Conservation (phyloP, 2,888 invertebrate genomes). For the Euplexia lucipara region DNA sequence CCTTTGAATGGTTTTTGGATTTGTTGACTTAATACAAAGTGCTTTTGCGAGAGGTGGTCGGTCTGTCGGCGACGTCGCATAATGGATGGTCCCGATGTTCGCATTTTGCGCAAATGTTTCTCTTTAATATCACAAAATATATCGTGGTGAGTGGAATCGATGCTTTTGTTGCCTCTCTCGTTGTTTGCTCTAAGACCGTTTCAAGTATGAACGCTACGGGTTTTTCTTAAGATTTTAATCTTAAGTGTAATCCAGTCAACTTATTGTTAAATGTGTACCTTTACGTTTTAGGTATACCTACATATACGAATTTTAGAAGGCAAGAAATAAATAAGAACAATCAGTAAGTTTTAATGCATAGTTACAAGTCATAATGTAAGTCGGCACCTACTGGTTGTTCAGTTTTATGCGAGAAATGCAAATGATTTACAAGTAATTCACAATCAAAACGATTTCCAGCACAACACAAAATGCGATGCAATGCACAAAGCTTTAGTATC, state of each 20-base stretch:
- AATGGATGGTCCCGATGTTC: slow-evolving; percentile 81
- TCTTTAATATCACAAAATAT: slow-evolving; percentile 79
- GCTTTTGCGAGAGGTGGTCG: slow-evolving; percentile 85
- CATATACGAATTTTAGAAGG: not conserved
- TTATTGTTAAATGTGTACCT: not conserved
- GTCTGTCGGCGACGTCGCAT: slow-evolving; percentile 81
- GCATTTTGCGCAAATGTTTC: slow-evolving; percentile 83
- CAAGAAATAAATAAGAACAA: not conserved
- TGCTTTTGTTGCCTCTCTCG: slow-evolving; percentile 65
- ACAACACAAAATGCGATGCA: slow-evolving; percentile 34
- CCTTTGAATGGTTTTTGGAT: slow-evolving; percentile 87
- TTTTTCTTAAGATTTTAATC: slow-evolving; percentile 48
- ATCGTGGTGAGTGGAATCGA: slow-evolving; percentile 66
- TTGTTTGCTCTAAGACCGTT: slow-evolving; percentile 57
- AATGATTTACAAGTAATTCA: slow-evolving; percentile 38
- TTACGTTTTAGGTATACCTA: too few relatives aligned
- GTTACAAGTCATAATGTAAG: slow-evolving; percentile 1
- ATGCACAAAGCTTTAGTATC: slow-evolving; percentile 31
- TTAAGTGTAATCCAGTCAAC: slow-evolving; percentile 21
- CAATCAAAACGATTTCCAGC: slow-evolving; percentile 41
- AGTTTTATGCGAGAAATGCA: not conserved
- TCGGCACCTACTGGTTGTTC: slow-evolving; percentile 6
- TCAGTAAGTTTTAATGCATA: not conserved
- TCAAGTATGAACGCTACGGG: slow-evolving; percentile 14
- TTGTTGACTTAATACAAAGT: slow-evolving; percentile 90